Evolutionary conservation across 2,113 vertebrate genomes (phyloP).

Genomic region (Suncus etruscus): DNA sequence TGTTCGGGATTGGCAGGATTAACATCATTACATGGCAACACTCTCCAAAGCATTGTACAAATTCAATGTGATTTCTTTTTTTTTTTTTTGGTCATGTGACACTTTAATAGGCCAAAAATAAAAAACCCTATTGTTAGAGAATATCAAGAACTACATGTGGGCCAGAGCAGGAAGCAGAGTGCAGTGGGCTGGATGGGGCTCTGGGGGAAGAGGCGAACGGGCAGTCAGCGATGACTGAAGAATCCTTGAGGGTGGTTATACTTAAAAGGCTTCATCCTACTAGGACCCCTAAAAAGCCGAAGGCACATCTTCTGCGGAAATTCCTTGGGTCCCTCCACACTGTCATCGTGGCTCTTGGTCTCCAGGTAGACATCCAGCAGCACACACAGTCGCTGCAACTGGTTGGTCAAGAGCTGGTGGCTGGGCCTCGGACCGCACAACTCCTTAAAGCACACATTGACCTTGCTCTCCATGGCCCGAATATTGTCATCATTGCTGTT

Average conservation of each 20-base stretch:
- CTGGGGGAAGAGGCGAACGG: no score
- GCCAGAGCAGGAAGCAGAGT: neutral
- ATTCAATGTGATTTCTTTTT: no score
- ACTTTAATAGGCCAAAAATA: no score
- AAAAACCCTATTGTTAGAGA: no score
- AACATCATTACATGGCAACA: no score
- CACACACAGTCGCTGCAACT: slow-evolving; percentile 95
- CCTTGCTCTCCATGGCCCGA: slow-evolving; percentile 96
- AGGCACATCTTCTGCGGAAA: slow-evolving; percentile 92
- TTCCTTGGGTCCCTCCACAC: slow-evolving; percentile 96
- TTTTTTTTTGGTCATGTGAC: no score
- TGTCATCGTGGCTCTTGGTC: slow-evolving; percentile 94
- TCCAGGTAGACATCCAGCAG: slow-evolving; percentile 97
- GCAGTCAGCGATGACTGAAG: slow-evolving; percentile 96
- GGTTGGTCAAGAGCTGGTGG: slow-evolving; percentile 98
- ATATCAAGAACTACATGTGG: no score
- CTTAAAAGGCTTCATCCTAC: slow-evolving; percentile 98
- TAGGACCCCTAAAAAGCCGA: slow-evolving; percentile 91
- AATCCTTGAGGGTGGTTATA: slow-evolving; percentile 98
- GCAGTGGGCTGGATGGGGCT: neutral
- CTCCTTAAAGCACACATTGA: slow-evolving; percentile 95
- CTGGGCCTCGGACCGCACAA: slow-evolving; percentile 93
- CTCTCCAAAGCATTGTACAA: no score
- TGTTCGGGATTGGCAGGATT: no score
- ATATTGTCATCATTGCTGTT: slow-evolving; percentile 95